These are phyloP conservation scores for Delia radicum DNA, from an alignment of 1,140 invertebrate species.

Conservation along the genomic window DNA sequence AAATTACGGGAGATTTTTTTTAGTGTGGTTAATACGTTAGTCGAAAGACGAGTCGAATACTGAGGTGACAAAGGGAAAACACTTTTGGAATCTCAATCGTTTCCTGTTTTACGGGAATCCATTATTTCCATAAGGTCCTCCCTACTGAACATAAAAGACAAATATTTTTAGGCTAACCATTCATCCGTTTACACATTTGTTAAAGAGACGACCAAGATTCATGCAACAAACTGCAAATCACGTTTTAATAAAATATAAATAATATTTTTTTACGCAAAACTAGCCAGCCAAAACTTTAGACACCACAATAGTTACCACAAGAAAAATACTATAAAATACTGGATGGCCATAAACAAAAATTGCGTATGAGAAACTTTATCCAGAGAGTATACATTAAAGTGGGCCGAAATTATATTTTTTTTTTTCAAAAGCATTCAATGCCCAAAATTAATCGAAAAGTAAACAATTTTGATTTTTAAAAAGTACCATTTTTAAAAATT, in stretches of 20 bases:
- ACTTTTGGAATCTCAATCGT: too few species aligned
- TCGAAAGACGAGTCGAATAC: too few species aligned
- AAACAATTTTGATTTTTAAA: background rate
- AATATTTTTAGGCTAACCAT: too few species aligned
- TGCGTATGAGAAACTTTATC: slow-evolving; percentile 2
- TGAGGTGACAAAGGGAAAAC: too few species aligned
- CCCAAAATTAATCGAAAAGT: too few species aligned
- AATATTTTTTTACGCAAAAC: background rate
- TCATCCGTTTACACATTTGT: background rate
- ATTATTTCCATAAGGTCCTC: too few species aligned
- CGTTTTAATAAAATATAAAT: background rate
- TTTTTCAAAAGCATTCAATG: too few species aligned
- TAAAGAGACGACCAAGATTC: background rate
- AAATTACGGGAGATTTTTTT: too few species aligned
- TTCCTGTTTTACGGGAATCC: too few species aligned
- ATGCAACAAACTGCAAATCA: background rate
- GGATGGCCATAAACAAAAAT: background rate
- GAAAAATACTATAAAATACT: background rate
- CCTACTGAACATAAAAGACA: too few species aligned
- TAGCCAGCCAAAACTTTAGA: background rate
- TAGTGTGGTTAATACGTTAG: too few species aligned
- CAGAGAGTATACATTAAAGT: too few species aligned
- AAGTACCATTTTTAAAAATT: background rate
- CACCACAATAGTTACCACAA: background rate
- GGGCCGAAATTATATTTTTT: background rate